Evolutionary conservation across 2,113 vertebrate genomes (phyloP).

Genomic region (Phalacrocorax carbo): DNA sequence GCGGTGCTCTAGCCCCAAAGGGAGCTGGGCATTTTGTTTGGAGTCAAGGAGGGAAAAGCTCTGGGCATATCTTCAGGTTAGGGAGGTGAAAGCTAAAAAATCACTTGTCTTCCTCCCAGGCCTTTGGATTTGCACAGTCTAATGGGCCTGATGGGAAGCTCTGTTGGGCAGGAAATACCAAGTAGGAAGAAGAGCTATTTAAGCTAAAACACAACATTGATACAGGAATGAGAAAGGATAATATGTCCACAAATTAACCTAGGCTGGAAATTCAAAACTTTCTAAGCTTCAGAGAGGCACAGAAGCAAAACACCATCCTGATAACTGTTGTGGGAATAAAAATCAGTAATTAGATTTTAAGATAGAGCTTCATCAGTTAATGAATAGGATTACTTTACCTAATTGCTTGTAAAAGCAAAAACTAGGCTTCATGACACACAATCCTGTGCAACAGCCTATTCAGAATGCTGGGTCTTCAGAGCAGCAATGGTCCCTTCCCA

Average conservation of each 20-base stretch:
- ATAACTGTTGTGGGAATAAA: not conserved
- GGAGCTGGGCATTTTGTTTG: not conserved
- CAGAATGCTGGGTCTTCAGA: not conserved
- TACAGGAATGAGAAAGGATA: not conserved
- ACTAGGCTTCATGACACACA: not conserved
- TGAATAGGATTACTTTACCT: not conserved
- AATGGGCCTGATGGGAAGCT: not conserved
- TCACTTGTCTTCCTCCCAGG: not conserved
- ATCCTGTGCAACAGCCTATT: not conserved
- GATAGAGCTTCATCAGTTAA: not conserved
- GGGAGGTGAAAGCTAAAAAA: not conserved
- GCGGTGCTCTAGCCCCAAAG: accelerated
- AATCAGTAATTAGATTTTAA: not conserved
- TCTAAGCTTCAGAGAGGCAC: not conserved
- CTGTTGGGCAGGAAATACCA: not conserved
- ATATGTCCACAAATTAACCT: not conserved
- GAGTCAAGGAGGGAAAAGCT: not conserved
- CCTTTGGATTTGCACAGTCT: not conserved
- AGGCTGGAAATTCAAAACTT: not conserved
- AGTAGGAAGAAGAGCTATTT: not conserved
- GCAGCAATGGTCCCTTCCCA: not conserved
- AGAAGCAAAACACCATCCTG: not conserved
- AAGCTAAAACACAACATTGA: not conserved
- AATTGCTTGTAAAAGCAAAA: not conserved
- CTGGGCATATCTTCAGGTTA: not conserved